phyloP scores from a whole-genome alignment of 2,113 vertebrate species.

The Indri indri region DNA sequence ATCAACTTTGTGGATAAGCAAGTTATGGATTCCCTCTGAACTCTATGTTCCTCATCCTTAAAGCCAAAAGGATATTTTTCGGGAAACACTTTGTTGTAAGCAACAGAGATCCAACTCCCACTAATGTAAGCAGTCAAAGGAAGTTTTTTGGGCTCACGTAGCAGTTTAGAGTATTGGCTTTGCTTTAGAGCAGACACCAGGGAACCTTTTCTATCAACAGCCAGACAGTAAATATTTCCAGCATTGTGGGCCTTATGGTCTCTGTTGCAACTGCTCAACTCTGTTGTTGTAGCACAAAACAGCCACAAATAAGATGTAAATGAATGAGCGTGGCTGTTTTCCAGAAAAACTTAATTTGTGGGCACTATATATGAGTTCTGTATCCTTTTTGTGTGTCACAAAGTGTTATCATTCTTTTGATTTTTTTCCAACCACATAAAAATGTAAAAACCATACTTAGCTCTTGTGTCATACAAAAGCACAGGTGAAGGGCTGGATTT shows the following conservation, averaged over 20 bases:
- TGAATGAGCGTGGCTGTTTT: not conserved
- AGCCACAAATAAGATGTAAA: not conserved
- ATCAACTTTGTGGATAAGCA: not conserved
- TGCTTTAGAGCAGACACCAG: not conserved
- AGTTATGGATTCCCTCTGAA: not conserved
- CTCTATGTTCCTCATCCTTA: not conserved
- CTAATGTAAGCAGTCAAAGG: not conserved
- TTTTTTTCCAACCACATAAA: not conserved
- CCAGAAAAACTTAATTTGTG: not conserved
- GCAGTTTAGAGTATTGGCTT: not conserved
- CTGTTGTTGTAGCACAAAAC: not conserved
- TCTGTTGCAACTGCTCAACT: not conserved
- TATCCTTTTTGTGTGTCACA: not conserved
- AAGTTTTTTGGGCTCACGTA: not conserved
- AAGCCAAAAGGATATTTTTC: not conserved
- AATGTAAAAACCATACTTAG: not conserved
- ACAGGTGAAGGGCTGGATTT: not conserved
- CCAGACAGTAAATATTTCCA: not conserved
- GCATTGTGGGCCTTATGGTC: not conserved
- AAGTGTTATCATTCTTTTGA: not conserved
- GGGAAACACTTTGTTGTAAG: not conserved
- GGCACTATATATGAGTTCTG: not conserved
- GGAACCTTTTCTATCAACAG: conserved; percentile 16
- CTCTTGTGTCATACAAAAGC: not conserved
- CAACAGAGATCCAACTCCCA: not conserved